These are phyloP conservation scores for Pyrrhosoma nymphula DNA, from an alignment of 2,888 invertebrate species.

Conservation along the genomic window DNA sequence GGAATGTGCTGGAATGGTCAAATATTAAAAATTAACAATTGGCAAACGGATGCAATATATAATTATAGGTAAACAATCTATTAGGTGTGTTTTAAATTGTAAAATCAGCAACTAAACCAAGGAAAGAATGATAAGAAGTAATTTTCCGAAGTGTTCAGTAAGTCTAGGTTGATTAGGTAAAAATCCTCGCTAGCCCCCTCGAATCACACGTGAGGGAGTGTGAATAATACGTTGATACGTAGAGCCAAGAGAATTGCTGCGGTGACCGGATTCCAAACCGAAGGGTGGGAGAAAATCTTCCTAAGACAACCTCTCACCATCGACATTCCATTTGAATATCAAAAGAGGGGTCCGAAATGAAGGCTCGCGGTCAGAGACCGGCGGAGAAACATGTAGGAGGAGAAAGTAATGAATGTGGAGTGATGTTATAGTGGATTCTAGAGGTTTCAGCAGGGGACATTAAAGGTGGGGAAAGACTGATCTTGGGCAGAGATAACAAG, in stretches of 20 bases:
- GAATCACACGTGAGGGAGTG: no score
- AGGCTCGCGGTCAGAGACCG: not conserved
- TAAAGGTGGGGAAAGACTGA: not conserved
- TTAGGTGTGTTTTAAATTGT: no score
- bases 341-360: not conserved
- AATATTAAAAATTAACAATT: no score
- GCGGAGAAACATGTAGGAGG: not conserved
- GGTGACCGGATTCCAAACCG: not conserved
- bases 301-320: not conserved
- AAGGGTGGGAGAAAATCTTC: not conserved
- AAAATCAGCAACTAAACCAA: no score
- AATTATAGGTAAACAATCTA: no score
- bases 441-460: not conserved
- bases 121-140: no score
- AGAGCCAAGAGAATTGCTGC: not conserved
- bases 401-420: constrained; percentile 2
- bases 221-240: no score
- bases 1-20: no score
- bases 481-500: not conserved
- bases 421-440: not conserved
- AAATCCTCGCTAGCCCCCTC: no score
- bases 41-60: no score
- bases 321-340: not conserved
- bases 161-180: no score
- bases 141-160: no score